Evolutionary conservation across 2,888 invertebrate genomes (phyloP), one percentile per base, ranked within the genome.

Genomic region (Tetrapedia diversipes): DNA sequence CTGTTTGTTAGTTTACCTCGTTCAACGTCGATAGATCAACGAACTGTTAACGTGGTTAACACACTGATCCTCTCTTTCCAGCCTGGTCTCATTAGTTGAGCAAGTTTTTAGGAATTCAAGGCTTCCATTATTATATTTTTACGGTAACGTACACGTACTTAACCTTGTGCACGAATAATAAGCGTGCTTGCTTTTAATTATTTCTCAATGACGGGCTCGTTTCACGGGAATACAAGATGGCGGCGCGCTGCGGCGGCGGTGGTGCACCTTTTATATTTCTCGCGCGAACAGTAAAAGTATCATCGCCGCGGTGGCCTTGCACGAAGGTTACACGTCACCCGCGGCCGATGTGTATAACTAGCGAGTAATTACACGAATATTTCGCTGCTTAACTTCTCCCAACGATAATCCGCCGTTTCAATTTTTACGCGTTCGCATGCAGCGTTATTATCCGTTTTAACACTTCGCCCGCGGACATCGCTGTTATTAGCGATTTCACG

Each of bases 151-250:
- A 22, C 34, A 34, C 14, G 14, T 54, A 54, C 16, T 19, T 61
- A 60, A 60, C 66, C 72, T 72, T 66, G 61, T 49, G 7, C 4
- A 22, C 37, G 56, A 54, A 47, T 66, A 54, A 66, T 61, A 57
- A 60, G 32, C 10, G 39, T 47, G 27, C 47, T 16, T 10, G 32
- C 14, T 32, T 22, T 60, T 34, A 47, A 60, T 60, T 47, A 47
- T 47, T 34, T 60, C n/a, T n/a, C 22, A 60, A 4, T 4, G 60
- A 34, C 45, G 8, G 16, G 16, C 45, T n/a, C 60, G 45, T 45
- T 60, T 8, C 43, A 16, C 45, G 4, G 14, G 27, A 8, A 24
- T 16, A 34, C 16, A 16, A 34, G 45, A 29, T 47, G 16, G n/a
- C n/a, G n/a, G n/a, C n/a, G n/a, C n/a, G n/a, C n/a, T n/a, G n/a